Evolutionary conservation across 2,113 vertebrate species (phyloP).

Genomic region (Eolophus roseicapilla): DNA sequence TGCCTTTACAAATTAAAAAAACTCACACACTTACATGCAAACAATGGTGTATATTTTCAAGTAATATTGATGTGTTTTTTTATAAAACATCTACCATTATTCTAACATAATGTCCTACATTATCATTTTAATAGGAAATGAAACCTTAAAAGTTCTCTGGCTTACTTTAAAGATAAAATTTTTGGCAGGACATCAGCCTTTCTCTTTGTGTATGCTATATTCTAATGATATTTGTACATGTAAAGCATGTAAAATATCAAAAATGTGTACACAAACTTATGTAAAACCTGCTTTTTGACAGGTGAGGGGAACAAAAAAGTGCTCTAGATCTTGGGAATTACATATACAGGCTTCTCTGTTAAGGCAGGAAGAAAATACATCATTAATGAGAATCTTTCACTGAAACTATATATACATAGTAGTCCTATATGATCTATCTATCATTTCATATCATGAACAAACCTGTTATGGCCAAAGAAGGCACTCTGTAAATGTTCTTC

Average conservation of each 20-base stretch:
- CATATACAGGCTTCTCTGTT: neutral
- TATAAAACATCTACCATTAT: neutral
- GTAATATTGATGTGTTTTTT: neutral
- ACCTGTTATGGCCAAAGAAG: neutral
- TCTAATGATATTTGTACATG: neutral
- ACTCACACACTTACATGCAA: neutral
- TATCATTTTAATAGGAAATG: neutral
- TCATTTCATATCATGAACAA: neutral
- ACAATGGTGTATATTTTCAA: neutral
- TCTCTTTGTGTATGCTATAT: neutral
- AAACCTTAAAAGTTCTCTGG: neutral
- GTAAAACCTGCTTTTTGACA: neutral
- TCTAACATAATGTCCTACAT: neutral
- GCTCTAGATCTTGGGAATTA: neutral
- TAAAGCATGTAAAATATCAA: neutral
- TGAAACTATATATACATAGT: neutral
- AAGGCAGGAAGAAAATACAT: neutral
- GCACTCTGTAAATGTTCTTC: neutral
- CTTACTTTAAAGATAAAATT: neutral
- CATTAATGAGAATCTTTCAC: neutral
- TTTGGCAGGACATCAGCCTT: neutral
- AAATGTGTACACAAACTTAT: neutral
- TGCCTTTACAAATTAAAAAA: neutral
- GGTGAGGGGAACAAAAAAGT: neutral
- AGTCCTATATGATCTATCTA: rapidly evolving